Evolutionary conservation across 1,140 invertebrate species (phyloP), one percentile per base, ranked within the genome.

Genomic region (Ladona fulva): DNA sequence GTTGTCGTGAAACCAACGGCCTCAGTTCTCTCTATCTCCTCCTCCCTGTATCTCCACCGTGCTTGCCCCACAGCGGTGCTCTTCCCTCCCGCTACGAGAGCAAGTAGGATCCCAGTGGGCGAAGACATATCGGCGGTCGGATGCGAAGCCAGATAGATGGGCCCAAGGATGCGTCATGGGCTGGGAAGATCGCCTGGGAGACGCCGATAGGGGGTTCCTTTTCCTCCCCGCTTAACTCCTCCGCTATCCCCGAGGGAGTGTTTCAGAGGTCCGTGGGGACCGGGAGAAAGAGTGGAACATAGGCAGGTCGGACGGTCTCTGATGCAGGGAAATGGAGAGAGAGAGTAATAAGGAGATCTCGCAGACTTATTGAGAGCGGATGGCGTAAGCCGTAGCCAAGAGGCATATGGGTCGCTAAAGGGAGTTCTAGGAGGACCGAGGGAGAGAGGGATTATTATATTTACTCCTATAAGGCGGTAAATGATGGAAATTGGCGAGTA

Each of bases 131-230:
- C 52, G 52, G 52, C 52, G 52, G 52, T 66, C 52, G 52, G 52
- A 66, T 66, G 52, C 52, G 52, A 66, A 66, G 52, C 52, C 52
- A 66, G 52, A 66, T 66, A 66, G 52, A 66, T 66, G 52, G 52
- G 52, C 52, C 52, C n/a, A 66, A 66, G 52, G 52, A 66, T 66
- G 52, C 52, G 52, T 66, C 52, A 66, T 66, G 52, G 52, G 52
- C 52, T 12, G 16, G n/a, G 52, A 66, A 22, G 52, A 66, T 66
- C 52, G 52, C 3, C 52, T 66, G 52, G 52, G 52, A 66, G 52
- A 66, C 14, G 52, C 16, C 52, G 52, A 66, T 66, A 66, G 52
- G 52, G 52, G 14, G 52, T 66, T 22, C 52, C 52, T 66, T 22
- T 66, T 66, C 52, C 52, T 22, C 52, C 52, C 52, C 52, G n/a